Conservation (phyloP, 2,797 vertebrate species). For the Coreius guichenoti region DNA sequence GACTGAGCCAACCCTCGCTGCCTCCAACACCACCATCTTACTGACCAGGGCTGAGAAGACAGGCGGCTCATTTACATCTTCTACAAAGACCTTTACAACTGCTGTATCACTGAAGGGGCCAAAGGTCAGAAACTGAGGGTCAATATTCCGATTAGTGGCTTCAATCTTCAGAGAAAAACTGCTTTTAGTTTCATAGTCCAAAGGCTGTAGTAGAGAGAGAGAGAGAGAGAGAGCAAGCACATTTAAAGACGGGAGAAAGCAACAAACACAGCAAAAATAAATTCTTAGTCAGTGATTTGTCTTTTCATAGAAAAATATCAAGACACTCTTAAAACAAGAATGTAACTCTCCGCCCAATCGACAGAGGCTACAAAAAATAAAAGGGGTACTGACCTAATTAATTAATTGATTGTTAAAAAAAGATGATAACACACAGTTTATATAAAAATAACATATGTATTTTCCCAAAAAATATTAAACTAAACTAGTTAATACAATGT, state of each 20-base stretch:
- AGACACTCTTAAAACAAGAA: background rate
- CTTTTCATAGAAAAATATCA: background rate
- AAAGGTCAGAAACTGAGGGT: constrained; percentile 87
- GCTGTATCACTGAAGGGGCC: constrained; percentile 92
- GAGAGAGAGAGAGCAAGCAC: background rate
- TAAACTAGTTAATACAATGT: background rate
- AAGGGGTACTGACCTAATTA: background rate
- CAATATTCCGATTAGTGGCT: constrained; percentile 90
- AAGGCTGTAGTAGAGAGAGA: constrained; percentile 74
- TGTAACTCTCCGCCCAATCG: no score
- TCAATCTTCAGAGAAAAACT: constrained; percentile 90
- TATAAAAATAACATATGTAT: background rate
- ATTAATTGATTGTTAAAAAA: background rate
- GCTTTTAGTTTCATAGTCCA: constrained; percentile 92
- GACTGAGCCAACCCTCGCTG: constrained; percentile 86
- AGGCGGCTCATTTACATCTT: constrained; percentile 93
- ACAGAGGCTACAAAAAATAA: background rate
- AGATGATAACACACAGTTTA: background rate
- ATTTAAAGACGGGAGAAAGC: background rate
- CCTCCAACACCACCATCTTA: constrained; percentile 91
- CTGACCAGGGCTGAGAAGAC: constrained; percentile 83
- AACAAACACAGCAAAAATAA: background rate
- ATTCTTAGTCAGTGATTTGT: background rate
- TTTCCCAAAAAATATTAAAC: background rate
- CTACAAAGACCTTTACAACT: constrained; percentile 88